These are phyloP conservation scores for Leucania comma DNA, from an alignment of 2,888 invertebrate species.

Conservation along the genomic window DNA sequence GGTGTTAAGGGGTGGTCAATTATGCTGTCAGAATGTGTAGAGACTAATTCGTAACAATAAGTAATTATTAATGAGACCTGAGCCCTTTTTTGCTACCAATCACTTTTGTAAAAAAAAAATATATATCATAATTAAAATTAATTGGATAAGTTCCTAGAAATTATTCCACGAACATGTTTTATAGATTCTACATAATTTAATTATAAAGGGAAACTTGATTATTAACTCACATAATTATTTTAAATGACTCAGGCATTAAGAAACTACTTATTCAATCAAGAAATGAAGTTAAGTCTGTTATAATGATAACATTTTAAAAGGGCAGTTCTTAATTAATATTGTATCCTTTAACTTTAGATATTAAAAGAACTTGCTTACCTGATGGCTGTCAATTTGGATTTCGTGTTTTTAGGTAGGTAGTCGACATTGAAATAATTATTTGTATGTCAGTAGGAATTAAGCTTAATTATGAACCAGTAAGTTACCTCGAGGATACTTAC, in stretches of 20 bases:
- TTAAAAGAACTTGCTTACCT: background rate
- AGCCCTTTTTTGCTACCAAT: slow-evolving; percentile 5
- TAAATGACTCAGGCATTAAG: slow-evolving; percentile 51
- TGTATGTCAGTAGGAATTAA: slow-evolving; percentile 16
- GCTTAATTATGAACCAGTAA: background rate
- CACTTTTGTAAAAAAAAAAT: slow-evolving; percentile 5
- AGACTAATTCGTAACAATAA: background rate
- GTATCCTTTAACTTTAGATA: slow-evolving; percentile 18
- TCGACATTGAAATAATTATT: slow-evolving; percentile 12
- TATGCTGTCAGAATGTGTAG: background rate
- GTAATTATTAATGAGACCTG: slow-evolving; percentile 18
- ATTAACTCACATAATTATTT: slow-evolving; percentile 53
- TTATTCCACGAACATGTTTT: slow-evolving; percentile 23
- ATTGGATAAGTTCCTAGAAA: slow-evolving; percentile 49
- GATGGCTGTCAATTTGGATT: slow-evolving; percentile 15
- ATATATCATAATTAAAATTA: slow-evolving; percentile 39
- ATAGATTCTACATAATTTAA: slow-evolving; percentile 14
- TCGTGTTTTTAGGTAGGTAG: slow-evolving; percentile 5
- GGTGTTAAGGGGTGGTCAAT: background rate
- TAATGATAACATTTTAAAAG: slow-evolving; percentile 47
- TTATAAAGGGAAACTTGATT: slow-evolving; percentile 39
- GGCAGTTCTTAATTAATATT: slow-evolving; percentile 50
- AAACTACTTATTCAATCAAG: slow-evolving; percentile 53
- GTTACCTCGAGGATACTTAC: background rate
- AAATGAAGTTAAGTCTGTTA: slow-evolving; percentile 41